Percentiles rank a stretch among this genome's conserved stretches.
Conservation (phyloP, 2,113 vertebrate genomes). For the Tretioscincus oriximinensis region DNA sequence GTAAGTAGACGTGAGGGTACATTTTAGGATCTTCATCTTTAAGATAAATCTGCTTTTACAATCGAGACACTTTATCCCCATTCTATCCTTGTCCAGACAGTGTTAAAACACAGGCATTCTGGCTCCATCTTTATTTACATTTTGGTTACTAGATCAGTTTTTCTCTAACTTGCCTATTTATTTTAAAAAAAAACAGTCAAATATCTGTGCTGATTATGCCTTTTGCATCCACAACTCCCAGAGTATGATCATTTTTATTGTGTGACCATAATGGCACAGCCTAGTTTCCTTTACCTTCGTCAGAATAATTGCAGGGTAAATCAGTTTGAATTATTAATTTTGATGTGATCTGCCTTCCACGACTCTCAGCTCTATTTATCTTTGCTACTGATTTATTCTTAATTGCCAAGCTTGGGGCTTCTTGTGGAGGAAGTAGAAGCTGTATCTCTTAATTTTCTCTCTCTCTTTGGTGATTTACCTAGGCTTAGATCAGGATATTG, state of each 20-base stretch:
- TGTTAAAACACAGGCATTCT: not conserved
- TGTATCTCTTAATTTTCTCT: not conserved
- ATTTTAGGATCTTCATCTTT: not conserved
- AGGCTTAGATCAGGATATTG: fast-evolving
- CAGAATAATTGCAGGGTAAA: not conserved
- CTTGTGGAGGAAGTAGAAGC: not conserved
- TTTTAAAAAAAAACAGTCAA: not conserved
- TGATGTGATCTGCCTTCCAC: slow-evolving; percentile 4
- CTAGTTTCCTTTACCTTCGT: not conserved
- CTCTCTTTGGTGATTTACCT: not conserved
- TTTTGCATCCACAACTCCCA: not conserved
- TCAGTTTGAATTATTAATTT: not conserved
- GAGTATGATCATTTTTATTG: not conserved
- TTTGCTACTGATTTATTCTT: not conserved
- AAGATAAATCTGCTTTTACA: not conserved
- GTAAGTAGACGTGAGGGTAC: not conserved
- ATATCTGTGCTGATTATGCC: not conserved
- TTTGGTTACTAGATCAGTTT: fast-evolving
- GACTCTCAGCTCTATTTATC: not conserved
- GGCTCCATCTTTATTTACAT: fast-evolving
- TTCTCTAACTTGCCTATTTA: fast-evolving
- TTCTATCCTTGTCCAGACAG: not conserved
- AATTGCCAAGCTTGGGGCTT: not conserved
- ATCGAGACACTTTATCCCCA: too few species aligned
- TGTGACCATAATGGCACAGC: not conserved